Conservation (phyloP, 2,888 invertebrate genomes). For the Elmis aenea region DNA sequence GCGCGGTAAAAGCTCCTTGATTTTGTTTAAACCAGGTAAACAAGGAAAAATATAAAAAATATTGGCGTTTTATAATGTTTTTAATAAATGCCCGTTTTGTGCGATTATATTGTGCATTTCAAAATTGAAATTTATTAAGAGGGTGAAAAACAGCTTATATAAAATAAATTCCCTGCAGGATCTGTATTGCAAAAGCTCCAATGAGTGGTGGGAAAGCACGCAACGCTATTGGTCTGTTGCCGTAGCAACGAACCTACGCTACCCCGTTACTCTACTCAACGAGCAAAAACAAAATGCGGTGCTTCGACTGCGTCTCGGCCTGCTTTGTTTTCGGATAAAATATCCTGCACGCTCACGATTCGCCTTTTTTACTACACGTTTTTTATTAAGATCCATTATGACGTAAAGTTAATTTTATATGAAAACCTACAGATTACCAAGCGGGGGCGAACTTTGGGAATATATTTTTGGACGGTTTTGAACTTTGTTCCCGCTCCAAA, state of each 20-base stretch:
- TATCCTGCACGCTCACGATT: conserved; percentile 33
- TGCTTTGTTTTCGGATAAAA: conserved; percentile 27
- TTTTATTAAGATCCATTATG: conserved; percentile 35
- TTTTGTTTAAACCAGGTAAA: no score
- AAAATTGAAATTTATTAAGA: conserved; percentile 22
- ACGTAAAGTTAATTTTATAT: conserved; percentile 30
- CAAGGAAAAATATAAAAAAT: no score
- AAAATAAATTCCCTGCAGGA: conserved; percentile 21
- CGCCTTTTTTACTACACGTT: conserved; percentile 32
- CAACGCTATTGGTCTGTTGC: conserved; percentile 36
- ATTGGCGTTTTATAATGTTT: conserved; percentile 11
- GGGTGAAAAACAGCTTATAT: conserved; percentile 18
- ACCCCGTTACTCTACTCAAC: conserved; percentile 30
- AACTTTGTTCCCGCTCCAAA: conserved; percentile 35
- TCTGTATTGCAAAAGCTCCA: conserved; percentile 17
- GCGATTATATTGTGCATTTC: conserved; percentile 16
- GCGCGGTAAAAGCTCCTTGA: conserved; percentile 9
- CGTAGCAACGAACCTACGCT: conserved; percentile 42
- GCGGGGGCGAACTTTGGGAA: conserved; percentile 28
- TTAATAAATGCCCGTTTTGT: conserved; percentile 15
- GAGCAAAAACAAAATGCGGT: conserved; percentile 44
- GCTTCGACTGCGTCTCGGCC: conserved; percentile 23
- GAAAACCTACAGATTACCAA: conserved; percentile 19
- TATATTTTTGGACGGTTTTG: conserved; percentile 40
- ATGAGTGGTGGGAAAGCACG: conserved; percentile 28